Evolutionary conservation across 2,113 vertebrate genomes (phyloP).

Genomic region (Poeciliopsis turrubarensis): DNA sequence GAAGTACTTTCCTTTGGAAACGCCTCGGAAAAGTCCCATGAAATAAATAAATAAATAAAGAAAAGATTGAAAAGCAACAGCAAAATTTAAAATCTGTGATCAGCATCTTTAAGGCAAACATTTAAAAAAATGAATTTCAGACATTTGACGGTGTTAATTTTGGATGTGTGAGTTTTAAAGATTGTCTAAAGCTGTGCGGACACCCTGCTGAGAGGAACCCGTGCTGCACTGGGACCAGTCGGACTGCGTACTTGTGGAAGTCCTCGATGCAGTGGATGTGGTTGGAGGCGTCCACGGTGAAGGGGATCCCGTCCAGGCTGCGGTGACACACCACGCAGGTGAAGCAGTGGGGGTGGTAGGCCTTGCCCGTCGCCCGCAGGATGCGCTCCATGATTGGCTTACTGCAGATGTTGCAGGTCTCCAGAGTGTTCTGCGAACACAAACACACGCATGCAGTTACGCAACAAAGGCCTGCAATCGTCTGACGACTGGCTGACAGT

Average conservation of each 20-base stretch:
- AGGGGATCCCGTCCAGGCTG: slow-evolving; percentile 97
- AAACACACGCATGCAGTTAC: slow-evolving; percentile 43
- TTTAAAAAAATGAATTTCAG: too few species aligned
- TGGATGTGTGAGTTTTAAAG: too few species aligned
- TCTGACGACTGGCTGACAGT: slow-evolving; percentile 19
- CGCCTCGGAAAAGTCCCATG: too few species aligned
- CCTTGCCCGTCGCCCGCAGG: slow-evolving; percentile 94
- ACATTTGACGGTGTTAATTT: too few species aligned
- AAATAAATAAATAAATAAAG: too few species aligned
- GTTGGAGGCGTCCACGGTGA: slow-evolving; percentile 94
- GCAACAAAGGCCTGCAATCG: slow-evolving; percentile 26
- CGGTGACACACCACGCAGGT: slow-evolving; percentile 95
- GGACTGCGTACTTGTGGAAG: slow-evolving; percentile 91
- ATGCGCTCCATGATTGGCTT: slow-evolving; percentile 99
- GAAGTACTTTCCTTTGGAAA: too few species aligned
- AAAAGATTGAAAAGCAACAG: too few species aligned
- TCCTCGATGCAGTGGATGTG: slow-evolving; percentile 99
- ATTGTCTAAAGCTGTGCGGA: background rate
- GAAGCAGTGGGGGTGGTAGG: slow-evolving; percentile 98
- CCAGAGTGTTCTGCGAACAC: slow-evolving; percentile 89
- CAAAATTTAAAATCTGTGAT: too few species aligned
- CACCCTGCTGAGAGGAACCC: background rate
- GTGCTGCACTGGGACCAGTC: background rate
- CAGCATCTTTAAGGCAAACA: too few species aligned
- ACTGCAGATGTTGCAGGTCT: slow-evolving; percentile 92